phyloP scores from a whole-genome alignment of 2,113 vertebrate genomes.

The Isurus oxyrinchus region DNA sequence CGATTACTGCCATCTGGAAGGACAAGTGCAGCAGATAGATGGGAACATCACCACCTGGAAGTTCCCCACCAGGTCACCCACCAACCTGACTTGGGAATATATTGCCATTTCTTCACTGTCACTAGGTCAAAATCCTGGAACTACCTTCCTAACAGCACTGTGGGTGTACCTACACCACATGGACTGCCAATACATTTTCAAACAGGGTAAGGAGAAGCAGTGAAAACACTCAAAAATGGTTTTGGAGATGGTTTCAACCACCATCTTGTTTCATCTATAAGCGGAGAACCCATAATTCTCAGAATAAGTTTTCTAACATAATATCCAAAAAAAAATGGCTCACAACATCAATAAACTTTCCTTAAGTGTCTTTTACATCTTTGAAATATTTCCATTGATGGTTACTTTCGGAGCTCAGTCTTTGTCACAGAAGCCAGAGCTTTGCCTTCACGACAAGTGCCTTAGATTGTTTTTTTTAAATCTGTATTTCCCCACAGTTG shows the following conservation, averaged over 20 bases:
- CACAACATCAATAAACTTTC: not conserved
- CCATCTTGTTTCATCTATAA: not conserved
- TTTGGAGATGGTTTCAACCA: not conserved
- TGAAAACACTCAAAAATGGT: not conserved
- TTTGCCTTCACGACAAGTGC: not conserved
- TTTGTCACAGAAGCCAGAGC: not conserved
- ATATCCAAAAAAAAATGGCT: not conserved
- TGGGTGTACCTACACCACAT: too few relatives aligned
- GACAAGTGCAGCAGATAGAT: too few relatives aligned
- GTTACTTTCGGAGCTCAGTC: not conserved
- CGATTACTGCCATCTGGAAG: too few relatives aligned
- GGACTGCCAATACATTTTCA: not conserved
- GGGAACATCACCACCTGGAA: too few relatives aligned
- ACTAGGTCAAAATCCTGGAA: too few relatives aligned
- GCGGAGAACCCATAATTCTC: not conserved
- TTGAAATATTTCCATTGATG: not conserved
- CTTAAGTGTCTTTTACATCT: not conserved
- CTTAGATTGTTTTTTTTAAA: not conserved
- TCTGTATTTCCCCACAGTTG: not conserved
- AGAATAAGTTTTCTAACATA: not conserved
- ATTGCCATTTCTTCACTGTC: too few relatives aligned
- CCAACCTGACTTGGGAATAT: too few relatives aligned
- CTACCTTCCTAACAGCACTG: too few relatives aligned
- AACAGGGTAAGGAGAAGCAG: not conserved
- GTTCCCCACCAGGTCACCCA: too few relatives aligned